phyloP scores from a whole-genome alignment of 2,113 vertebrate genomes.

The Pedetes capensis region DNA sequence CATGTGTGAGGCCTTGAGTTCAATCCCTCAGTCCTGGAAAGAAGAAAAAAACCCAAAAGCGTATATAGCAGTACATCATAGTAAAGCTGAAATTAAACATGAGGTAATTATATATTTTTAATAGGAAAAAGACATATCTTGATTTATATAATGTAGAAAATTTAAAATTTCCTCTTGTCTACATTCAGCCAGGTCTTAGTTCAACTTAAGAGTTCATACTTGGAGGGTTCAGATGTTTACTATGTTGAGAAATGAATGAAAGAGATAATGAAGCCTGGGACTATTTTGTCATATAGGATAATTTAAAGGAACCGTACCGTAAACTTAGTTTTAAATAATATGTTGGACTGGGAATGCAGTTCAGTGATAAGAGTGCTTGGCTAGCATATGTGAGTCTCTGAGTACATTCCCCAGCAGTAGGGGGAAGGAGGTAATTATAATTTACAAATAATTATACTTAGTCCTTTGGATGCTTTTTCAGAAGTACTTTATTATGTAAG shows the following conservation, averaged over 20 bases:
- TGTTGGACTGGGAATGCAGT: not conserved
- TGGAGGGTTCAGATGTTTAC: not conserved
- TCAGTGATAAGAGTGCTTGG: not conserved
- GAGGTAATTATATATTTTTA: not conserved
- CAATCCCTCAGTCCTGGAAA: too few relatives aligned
- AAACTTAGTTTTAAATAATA: conserved; percentile 7
- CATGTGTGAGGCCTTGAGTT: too few relatives aligned
- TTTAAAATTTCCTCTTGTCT: not conserved
- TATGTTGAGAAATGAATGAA: not conserved
- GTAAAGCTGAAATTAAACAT: conserved; percentile 16
- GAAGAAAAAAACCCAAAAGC: too few relatives aligned
- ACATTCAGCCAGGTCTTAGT: not conserved
- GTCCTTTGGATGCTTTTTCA: not conserved
- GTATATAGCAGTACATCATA: not conserved
- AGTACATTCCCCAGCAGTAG: not conserved
- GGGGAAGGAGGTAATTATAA: not conserved
- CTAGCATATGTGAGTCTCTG: not conserved
- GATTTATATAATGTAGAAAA: not conserved
- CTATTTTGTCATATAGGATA: not conserved
- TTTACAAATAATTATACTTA: conserved; percentile 27
- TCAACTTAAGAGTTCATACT: not conserved
- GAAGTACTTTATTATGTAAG: not conserved
- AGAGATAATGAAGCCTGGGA: not conserved
- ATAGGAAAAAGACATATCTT: not conserved
- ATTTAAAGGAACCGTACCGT: not conserved